Evolutionary conservation across 2,797 vertebrate genomes (phyloP), one percentile per base, ranked within the genome.

Genomic region (Sebastes wilsoni): DNA sequence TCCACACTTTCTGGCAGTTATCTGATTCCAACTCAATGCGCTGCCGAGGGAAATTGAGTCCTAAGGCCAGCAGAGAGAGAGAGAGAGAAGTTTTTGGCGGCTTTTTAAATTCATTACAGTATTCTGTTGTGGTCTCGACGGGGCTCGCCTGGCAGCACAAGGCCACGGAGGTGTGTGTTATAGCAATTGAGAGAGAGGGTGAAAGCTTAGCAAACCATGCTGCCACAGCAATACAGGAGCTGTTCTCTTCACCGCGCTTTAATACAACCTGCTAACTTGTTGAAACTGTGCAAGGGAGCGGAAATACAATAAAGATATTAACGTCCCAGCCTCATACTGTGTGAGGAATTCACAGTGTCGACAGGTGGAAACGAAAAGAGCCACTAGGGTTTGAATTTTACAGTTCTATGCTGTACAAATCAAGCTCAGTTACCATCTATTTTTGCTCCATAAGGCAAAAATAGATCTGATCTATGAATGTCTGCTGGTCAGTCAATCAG

Each of bases 21-120:
- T 92, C 91, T 89, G 92, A 94, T 92, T 93, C 88, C 65, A 87
- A 88, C 87, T 92, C 91, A 92, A 92, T 89, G 75, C 22, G 61
- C 85, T 82, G 81, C 87, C 59, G 49, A 79, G 86, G 90, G 89
- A 92, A 94, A 94, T 93, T 83, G 91, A 93, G 92, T 91, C 88
- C 89, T 89, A 85, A 87, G 82, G 86, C 88, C 84, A 69, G 80
- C 30, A 75, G 75, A 71, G 70, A 79, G 74, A 75, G 72, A 71
- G 56, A 30, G 25, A 27, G 54, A 23, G 54, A 82, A 42, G 62
- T 69, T 89, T 92, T 91, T 75, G 82, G 79, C 23, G 32, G 34
- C 70, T 87, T 89, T 92, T 92, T 90, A 88, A 86, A 87, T 92
- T 89, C 81, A 91, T 93, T 92, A 93, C 83, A 81, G 86, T 75